Percentiles rank a stretch among this genome's conserved stretches.
Evolutionary conservation across 2,888 invertebrate genomes (phyloP).

Genomic region (Pterostichus niger): DNA sequence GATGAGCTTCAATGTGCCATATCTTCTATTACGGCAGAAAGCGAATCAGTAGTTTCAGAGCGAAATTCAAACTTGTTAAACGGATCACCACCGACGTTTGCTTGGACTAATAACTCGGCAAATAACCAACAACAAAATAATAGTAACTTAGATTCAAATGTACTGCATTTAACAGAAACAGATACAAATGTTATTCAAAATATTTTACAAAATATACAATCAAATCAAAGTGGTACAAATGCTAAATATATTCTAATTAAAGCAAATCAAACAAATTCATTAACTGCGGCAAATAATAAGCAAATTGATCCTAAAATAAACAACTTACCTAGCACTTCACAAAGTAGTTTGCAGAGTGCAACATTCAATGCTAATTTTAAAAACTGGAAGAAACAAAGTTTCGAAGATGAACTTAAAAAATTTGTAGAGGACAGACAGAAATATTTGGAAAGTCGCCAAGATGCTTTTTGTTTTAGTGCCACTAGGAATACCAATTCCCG

Average conservation of each 20-base stretch:
- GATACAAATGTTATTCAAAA: conserved; percentile 2
- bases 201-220: conserved; percentile 3
- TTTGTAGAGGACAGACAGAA: neutral
- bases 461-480: neutral
- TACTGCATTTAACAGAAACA: neutral
- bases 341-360: neutral
- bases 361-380: neutral
- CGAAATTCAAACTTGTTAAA: no score
- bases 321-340: neutral
- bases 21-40: no score
- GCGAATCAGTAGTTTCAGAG: no score
- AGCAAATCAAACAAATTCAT: neutral
- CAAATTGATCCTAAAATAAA: neutral
- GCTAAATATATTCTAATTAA: conserved; percentile 22
- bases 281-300: neutral
- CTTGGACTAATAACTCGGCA: no score
- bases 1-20: no score
- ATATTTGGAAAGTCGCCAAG: neutral
- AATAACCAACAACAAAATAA: no score
- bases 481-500: no score
- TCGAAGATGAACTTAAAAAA: conserved; percentile 6
- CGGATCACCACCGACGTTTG: no score
- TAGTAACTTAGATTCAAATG: neutral
- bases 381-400: neutral
- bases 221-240: neutral